Percentiles rank a stretch among this genome's conserved stretches.
phyloP scores from a whole-genome alignment of 2,888 invertebrate species.

The Macrosoma leucophasiata region DNA sequence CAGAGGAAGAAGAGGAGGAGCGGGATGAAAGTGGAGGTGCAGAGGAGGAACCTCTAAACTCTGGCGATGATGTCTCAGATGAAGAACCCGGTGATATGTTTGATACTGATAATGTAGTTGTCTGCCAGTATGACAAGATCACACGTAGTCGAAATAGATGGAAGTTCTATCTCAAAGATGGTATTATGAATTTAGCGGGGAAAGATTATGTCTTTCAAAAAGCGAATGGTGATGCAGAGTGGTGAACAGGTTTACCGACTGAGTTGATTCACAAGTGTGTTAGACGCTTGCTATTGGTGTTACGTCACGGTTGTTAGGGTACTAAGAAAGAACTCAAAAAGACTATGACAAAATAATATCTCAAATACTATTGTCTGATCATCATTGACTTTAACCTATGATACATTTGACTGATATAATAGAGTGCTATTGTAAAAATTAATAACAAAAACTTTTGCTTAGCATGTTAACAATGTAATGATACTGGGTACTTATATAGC shows the following conservation, averaged over 20 bases:
- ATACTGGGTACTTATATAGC: not conserved
- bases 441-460: constrained; percentile 13
- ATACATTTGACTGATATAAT: no score
- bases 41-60: constrained; percentile 94
- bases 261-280: constrained; percentile 39
- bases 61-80: constrained; percentile 98
- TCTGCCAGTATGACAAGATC: constrained; percentile 99
- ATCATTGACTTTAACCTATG: constrained; percentile 24
- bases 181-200: constrained; percentile 98
- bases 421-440: constrained; percentile 9
- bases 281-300: constrained; percentile 52
- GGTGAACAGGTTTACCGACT: constrained; percentile 77
- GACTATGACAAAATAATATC: constrained; percentile 36
- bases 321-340: constrained; percentile 34
- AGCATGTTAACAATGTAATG: not conserved
- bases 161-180: constrained; percentile 99
- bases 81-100: constrained; percentile 96
- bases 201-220: constrained; percentile 99
- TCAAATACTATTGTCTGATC: constrained; percentile 25
- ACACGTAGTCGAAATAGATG: constrained; percentile 98
- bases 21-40: constrained; percentile 79
- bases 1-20: constrained; percentile 81
- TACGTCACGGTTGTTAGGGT: constrained; percentile 42
- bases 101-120: constrained; percentile 99
- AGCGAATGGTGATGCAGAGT: constrained; percentile 99